Evolutionary conservation across 1,140 invertebrate species (phyloP).

Genomic region (Ladona fulva): DNA sequence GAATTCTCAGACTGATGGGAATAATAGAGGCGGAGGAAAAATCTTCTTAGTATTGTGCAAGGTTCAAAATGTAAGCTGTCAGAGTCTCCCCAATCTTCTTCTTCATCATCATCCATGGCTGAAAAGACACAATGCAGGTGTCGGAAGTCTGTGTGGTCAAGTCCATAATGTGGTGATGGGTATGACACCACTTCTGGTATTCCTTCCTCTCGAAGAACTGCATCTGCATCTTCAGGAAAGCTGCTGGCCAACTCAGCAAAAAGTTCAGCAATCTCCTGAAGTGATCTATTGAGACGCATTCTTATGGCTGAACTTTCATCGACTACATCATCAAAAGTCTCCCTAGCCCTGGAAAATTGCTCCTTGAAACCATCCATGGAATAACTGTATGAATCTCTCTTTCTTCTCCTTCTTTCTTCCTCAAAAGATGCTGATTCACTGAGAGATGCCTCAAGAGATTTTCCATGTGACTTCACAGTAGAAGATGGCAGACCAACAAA

Average conservation of each 20-base stretch:
- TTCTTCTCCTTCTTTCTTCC: neutral
- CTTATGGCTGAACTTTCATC: neutral
- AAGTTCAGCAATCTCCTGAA: neutral
- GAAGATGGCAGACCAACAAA: neutral
- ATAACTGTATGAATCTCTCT: neutral
- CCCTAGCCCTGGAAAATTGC: neutral
- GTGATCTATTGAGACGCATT: neutral
- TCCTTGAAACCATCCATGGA: neutral
- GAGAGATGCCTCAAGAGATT: neutral
- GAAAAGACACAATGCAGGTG: neutral
- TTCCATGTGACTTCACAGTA: neutral
- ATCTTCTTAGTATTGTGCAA: neutral
- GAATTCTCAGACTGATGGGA: neutral
- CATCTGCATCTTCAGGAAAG: neutral
- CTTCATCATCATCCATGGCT: neutral
- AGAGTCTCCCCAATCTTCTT: neutral
- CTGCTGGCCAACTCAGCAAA: neutral
- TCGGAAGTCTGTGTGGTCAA: constrained; percentile 3
- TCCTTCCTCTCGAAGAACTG: neutral
- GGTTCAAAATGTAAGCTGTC: neutral
- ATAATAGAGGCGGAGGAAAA: neutral
- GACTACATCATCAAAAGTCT: neutral
- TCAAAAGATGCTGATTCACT: neutral
- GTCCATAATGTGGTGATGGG: neutral
- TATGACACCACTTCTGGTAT: neutral